Base-by-base conservation (phyloP, 2,888 invertebrate species). In the Herminia tarsipennalis region DNA sequence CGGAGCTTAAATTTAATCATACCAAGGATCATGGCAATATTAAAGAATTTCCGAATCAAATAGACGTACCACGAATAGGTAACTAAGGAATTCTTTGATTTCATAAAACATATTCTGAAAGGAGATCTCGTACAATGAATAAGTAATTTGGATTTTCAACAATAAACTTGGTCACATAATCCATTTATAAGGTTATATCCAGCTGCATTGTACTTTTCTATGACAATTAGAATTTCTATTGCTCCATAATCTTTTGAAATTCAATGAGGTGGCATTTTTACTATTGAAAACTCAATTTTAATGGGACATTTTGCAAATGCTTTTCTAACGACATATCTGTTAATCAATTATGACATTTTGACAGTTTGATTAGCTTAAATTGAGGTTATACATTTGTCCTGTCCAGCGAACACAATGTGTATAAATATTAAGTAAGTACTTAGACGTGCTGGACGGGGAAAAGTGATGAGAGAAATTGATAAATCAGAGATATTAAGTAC, bases 201-300 rank as follows among this genome's bases (percentile, higher is more conserved):
- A 37, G 32, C 22, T 10, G 32, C 38, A 55, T 58, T 56, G 58
- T 61, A 22, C 12, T 41, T 33, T 22, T 22, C 22, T 20, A 32
- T 38, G 30, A 38, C 45, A 53, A 43, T 46, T 27, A 30, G 35
- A 42, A 35, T 38, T 25, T 13, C 32, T 46, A 36, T 48, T 33
- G 40, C 25, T 41, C 35, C 5, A 20, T 6, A 33, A 48, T 47
- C 49, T 47, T 45, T 61, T 59, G 24, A 61, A 47, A 51, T 32
- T 46, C 44, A 56, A 29, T 44, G 44, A 40, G 30, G 39, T 61
- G 40, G 37, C 25, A 33, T 13, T 37, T 40, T 30, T 46, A 43
- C 38, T 33, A 37, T 47, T 44, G 24, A 39, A 55, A 40, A 43
- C 9, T 44, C 12, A 30, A 42, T 42, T 43, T 21, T 32, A 27